These are phyloP conservation scores for Drosophila nigromelanica DNA, from an alignment of 1,140 invertebrate genomes.

Conservation along the genomic window DNA sequence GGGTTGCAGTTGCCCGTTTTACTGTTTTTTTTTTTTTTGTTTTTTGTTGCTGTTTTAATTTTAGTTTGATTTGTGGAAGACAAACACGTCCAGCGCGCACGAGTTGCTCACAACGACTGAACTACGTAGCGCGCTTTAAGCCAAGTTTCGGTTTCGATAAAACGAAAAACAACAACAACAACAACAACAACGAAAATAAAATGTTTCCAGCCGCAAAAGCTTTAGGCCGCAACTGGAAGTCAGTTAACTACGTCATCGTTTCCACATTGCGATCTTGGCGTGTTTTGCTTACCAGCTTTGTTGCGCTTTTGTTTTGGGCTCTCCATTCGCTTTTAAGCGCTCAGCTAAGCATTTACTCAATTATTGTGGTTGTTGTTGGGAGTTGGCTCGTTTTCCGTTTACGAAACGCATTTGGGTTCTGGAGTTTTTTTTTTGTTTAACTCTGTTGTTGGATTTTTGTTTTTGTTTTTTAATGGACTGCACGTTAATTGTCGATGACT, in stretches of 20 bases:
- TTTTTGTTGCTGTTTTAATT: not conserved
- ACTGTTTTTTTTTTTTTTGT: constrained; percentile 4
- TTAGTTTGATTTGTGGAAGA: not conserved
- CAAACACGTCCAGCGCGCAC: constrained; percentile 77
- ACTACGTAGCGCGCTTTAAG: constrained; percentile 40
- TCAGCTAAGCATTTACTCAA: constrained; percentile 20
- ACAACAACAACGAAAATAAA: no score
- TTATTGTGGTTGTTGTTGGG: constrained; percentile 3
- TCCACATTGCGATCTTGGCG: constrained; percentile 58
- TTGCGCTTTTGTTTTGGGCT: constrained; percentile 74
- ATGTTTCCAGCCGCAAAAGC: constrained; percentile 12
- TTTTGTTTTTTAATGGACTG: constrained; percentile 64
- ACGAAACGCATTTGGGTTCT: constrained; percentile 46
- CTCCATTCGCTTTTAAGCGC: constrained; percentile 55
- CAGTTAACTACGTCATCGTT: constrained; percentile 53
- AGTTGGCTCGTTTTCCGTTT: constrained; percentile 47
- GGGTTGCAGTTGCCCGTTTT: constrained; percentile 32
- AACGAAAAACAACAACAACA: not conserved
- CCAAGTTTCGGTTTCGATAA: constrained; percentile 50
- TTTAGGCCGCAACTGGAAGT: constrained; percentile 33
- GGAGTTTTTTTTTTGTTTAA: constrained; percentile 3
- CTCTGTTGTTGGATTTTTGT: not conserved
- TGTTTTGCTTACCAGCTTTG: constrained; percentile 73
- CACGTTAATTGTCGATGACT: constrained; percentile 74
- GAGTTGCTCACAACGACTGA: constrained; percentile 71